Evolutionary conservation across 1,140 invertebrate species (phyloP), one percentile per base, ranked within the genome.

Genomic region (Danaus plexippus): DNA sequence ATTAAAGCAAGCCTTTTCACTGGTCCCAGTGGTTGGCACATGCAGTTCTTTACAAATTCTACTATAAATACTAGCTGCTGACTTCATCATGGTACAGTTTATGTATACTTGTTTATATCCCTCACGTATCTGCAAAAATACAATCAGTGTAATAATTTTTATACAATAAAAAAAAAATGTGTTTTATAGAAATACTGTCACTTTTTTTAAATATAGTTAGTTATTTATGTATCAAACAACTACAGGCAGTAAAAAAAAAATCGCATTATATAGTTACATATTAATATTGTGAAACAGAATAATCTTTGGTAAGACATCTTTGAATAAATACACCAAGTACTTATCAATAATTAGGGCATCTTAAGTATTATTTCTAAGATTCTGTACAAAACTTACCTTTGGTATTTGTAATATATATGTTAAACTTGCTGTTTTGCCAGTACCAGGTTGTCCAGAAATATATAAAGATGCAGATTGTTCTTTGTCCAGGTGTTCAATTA

Each of bases 381-480:
- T 15, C n/a, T 32, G 7, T 6, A 32, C 22, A 32, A 32, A 32
- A 32, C 5, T 15, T 75, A 89, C 90, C 63, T 90, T 79, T 44
- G 88, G 72, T 22, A 90, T 80, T 9, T 91, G 79, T 49, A 97
- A 82, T 12, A 97, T 90, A 48, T 93, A 89, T 5, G 91, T 92
- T 11, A 98, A 84, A 63, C 92, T 93, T 1, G 96, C 96, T 0
- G 97, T 98, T 90, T 98, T 98, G 1, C 98, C 98, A 11, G 97
- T 99, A 10, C 98, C 98, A 2, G 97, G 97, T 32, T 96, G 94
- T 9, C 97, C 98, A 50, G 96, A 98, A 40, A 99, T 91, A 79
- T 99, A 99, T 10, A 99, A 73, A 40, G 95, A 95, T 9, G 93
- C 93, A 0, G 96, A 93, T 43, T 87, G 88, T 63, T 91, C 85